Conservation (phyloP, 2,797 vertebrate genomes). For the Hypotaenidia okinawae region DNA sequence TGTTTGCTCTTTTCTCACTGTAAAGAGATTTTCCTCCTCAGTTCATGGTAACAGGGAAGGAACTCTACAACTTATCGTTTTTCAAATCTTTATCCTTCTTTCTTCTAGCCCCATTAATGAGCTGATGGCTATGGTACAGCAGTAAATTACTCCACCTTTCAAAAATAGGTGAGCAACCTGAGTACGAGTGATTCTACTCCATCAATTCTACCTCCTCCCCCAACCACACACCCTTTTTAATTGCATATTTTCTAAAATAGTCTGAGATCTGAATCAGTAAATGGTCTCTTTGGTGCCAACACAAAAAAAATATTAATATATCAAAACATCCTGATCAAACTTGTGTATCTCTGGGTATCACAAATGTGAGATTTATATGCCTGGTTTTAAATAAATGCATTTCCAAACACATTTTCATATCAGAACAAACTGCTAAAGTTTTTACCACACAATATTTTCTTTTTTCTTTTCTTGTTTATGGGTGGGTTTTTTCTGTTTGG, state of each 20-base stretch:
- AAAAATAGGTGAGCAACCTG: neutral
- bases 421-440: neutral
- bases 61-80: neutral
- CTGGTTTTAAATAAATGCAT: neutral
- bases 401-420: neutral
- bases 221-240: slow-evolving; percentile 8
- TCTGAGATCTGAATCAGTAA: slow-evolving; percentile 10
- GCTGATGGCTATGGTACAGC: neutral
- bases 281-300: neutral
- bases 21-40: neutral
- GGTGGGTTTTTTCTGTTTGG: neutral
- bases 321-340: neutral
- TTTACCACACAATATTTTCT: neutral
- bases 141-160: neutral
- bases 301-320: neutral
- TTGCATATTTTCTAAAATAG: slow-evolving; percentile 14
- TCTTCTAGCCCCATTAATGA: neutral
- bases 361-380: neutral
- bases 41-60: neutral
- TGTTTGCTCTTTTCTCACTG: neutral
- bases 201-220: neutral
- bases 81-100: neutral
- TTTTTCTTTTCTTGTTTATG: neutral
- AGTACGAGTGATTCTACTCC: neutral
- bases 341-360: neutral